Conservation (phyloP, 2,113 vertebrate genomes). For the Columba livia region DNA sequence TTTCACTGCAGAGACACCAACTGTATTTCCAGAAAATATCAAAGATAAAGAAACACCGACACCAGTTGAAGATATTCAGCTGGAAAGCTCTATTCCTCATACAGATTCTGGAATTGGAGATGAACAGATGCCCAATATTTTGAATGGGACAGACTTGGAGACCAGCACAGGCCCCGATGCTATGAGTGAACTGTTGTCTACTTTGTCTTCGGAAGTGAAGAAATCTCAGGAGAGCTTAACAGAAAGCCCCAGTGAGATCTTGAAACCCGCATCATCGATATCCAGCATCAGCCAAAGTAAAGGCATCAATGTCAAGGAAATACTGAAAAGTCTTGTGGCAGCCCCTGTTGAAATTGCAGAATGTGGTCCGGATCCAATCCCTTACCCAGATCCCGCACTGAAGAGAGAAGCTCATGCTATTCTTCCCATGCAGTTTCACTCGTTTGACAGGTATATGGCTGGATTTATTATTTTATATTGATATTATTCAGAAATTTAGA, state of each 20-base stretch:
- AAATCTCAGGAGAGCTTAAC: conserved; percentile 88
- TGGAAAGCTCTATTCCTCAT: conserved; percentile 83
- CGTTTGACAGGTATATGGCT: conserved; percentile 92
- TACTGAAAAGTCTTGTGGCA: conserved; percentile 93
- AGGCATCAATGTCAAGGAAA: conserved; percentile 95
- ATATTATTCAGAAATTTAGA: neutral
- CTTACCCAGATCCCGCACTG: conserved; percentile 87
- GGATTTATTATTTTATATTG: neutral
- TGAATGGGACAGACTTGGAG: conserved; percentile 88
- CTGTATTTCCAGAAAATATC: conserved; percentile 79
- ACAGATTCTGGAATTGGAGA: conserved; percentile 91
- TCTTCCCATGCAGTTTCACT: conserved; percentile 96
- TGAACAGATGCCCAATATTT: conserved; percentile 82
- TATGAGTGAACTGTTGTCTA: conserved; percentile 86
- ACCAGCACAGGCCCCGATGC: conserved; percentile 77
- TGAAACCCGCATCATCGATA: conserved; percentile 85
- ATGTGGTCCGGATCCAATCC: conserved; percentile 84
- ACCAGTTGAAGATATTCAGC: conserved; percentile 79
- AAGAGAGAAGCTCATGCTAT: conserved; percentile 89
- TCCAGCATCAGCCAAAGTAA: conserved; percentile 90
- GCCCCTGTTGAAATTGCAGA: conserved; percentile 87
- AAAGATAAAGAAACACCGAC: conserved; percentile 81
- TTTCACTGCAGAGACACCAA: conserved; percentile 81
- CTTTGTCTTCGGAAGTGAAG: conserved; percentile 87
- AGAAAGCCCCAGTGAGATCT: conserved; percentile 81